Conservation (phyloP, 2,113 vertebrate species). For the Falco punctatus region DNA sequence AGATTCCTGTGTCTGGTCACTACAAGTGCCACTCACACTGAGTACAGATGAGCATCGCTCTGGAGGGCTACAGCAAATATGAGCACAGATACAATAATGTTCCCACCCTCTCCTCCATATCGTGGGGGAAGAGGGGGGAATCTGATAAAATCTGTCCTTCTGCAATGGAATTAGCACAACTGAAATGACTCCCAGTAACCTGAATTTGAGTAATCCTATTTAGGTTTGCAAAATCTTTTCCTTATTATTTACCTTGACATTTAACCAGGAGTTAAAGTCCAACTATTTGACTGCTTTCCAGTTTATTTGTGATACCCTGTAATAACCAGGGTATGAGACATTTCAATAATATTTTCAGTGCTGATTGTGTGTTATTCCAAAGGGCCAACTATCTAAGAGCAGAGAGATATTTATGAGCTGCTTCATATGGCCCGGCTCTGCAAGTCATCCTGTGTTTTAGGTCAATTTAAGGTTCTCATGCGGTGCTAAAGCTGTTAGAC, state of each 20-base stretch:
- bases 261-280: not conserved
- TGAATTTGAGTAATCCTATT: not conserved
- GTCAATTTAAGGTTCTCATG: not conserved
- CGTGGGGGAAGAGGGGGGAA: rapidly evolving
- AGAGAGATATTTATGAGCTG: not conserved
- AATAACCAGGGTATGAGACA: not conserved
- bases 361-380: not conserved
- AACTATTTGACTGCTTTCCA: not conserved
- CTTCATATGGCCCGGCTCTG: not conserved
- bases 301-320: not conserved
- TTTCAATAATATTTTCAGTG: not conserved
- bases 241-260: not conserved
- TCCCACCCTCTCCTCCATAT: not conserved
- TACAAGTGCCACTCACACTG: not conserved
- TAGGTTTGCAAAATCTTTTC: not conserved
- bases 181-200: not conserved
- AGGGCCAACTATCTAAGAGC: not conserved
- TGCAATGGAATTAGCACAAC: not conserved
- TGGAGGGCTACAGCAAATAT: not conserved
- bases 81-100: not conserved
- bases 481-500: not conserved
- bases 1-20: not conserved
- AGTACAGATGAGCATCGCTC: rapidly evolving
- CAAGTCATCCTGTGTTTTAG: not conserved
- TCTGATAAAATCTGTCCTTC: not conserved